Evolutionary conservation across 2,113 vertebrate genomes (phyloP).

Genomic region (Sterrhoptilus dennistouni): DNA sequence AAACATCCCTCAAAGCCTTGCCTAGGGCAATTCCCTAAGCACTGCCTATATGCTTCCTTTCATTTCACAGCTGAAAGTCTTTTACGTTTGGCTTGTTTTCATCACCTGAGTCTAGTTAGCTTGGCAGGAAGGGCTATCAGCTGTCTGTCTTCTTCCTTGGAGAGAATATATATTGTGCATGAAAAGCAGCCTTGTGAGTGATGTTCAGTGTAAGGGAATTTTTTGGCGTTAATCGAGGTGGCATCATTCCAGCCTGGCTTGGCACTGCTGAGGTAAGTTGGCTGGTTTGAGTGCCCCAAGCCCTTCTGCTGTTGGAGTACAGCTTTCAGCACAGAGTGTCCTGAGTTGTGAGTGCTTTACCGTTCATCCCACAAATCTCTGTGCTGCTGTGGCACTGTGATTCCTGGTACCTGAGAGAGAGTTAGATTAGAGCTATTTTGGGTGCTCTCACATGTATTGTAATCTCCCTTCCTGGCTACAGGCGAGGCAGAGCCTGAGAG

Average conservation of each 20-base stretch:
- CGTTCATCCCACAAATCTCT: neutral
- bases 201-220: neutral
- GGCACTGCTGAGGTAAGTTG: neutral
- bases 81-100: neutral
- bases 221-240: neutral
- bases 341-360: neutral
- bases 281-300: neutral
- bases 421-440: conserved; percentile 57
- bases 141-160: neutral
- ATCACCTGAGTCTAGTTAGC: neutral
- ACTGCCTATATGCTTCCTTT: neutral
- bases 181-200: neutral
- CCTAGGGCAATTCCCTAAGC: neutral
- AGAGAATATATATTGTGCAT: neutral
- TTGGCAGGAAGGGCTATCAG: neutral
- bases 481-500: conserved; percentile 23
- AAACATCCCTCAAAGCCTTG: neutral
- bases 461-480: conserved; percentile 11
- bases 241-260: fast-evolving
- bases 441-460: conserved; percentile 3
- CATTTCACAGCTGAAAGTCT: neutral
- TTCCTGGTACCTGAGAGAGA: neutral
- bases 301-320: neutral
- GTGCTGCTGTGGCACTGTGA: neutral
- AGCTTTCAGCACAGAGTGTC: neutral